Conservation (phyloP, 2,797 vertebrate species). For the Cossypha dichroa region DNA sequence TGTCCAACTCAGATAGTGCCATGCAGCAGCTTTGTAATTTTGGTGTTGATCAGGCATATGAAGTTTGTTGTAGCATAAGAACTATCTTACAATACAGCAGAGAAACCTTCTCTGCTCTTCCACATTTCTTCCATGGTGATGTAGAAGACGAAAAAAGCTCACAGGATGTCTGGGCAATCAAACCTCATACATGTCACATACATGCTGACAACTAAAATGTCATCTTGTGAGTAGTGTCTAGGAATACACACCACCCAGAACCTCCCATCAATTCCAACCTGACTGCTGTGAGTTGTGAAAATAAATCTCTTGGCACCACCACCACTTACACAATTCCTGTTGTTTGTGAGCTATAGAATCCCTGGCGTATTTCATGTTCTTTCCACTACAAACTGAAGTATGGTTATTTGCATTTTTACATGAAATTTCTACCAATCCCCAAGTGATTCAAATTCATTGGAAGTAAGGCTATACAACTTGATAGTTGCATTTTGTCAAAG, state of each 20-base stretch:
- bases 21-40: background rate
- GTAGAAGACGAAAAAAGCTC: background rate
- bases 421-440: background rate
- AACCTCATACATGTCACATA: background rate
- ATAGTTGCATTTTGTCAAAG: background rate
- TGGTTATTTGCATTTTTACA: background rate
- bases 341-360: background rate
- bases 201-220: background rate
- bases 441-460: background rate
- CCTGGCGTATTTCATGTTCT: background rate
- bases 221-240: background rate
- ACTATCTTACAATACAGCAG: rapidly evolving
- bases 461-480: background rate
- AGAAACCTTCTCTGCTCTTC: background rate
- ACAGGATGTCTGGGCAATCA: background rate
- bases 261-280: background rate
- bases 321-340: background rate
- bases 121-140: rapidly evolving
- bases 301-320: background rate
- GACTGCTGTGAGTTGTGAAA: background rate
- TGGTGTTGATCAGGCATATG: background rate
- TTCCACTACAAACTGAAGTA: background rate
- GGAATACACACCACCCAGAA: background rate
- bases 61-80: background rate
- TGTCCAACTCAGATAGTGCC: background rate